phyloP scores from a whole-genome alignment of 2,797 vertebrate species.

The Diglossa cyanea region DNA sequence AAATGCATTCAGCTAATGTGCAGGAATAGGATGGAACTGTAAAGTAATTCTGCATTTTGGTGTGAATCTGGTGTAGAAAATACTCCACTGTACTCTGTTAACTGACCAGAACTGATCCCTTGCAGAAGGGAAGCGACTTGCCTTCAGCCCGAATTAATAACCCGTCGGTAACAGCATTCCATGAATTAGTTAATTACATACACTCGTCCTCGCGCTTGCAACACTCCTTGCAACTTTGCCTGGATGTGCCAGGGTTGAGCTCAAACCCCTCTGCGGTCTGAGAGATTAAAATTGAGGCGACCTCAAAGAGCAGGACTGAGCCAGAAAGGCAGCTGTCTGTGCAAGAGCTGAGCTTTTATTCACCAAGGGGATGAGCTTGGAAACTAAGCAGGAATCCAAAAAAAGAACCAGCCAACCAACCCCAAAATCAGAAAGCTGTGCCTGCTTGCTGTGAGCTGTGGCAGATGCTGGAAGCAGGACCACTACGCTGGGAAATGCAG shows the following conservation, averaged over 20 bases:
- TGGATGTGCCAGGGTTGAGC: not conserved
- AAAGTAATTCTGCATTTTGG: constrained; percentile 26
- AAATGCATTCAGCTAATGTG: not conserved
- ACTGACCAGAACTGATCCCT: constrained; percentile 31
- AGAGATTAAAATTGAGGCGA: not conserved
- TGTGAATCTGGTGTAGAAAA: not conserved
- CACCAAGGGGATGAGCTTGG: not conserved
- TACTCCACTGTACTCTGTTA: not conserved
- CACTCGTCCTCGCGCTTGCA: constrained; percentile 26
- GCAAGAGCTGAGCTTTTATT: not conserved
- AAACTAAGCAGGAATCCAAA: not conserved
- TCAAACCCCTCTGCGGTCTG: not conserved
- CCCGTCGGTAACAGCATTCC: constrained; percentile 8
- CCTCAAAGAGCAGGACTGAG: constrained; percentile 30
- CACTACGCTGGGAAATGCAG: not conserved
- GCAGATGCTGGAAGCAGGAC: constrained; percentile 18
- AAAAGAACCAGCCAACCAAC: not conserved
- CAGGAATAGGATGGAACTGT: constrained; percentile 9
- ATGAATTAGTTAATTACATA: constrained; percentile 47
- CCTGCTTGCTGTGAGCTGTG: constrained; percentile 9
- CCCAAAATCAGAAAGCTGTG: not conserved
- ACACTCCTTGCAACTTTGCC: constrained; percentile 17
- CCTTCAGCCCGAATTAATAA: constrained; percentile 28
- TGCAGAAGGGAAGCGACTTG: not conserved
- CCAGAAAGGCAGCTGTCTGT: not conserved